Evolutionary conservation across 2,888 invertebrate species (phyloP).

Genomic region (Iphiclides podalirius): DNA sequence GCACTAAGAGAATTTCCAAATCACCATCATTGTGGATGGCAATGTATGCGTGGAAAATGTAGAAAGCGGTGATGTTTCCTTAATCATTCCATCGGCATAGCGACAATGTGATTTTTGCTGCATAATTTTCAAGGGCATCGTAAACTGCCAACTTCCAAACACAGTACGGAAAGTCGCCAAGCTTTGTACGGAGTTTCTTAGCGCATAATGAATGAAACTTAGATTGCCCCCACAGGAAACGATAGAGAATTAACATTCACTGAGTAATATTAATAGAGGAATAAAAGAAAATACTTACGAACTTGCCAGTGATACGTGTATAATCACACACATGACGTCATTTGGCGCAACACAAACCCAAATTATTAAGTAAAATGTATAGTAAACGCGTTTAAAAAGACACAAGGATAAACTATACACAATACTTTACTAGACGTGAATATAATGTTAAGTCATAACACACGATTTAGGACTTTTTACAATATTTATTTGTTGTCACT

Average conservation of each 20-base stretch:
- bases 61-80: conserved; percentile 46
- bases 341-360: conserved; percentile 77
- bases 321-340: conserved; percentile 80
- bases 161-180: conserved; percentile 43
- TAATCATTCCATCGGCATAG: conserved; percentile 48
- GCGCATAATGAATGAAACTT: conserved; percentile 72
- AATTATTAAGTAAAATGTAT: conserved; percentile 76
- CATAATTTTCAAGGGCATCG: conserved; percentile 80
- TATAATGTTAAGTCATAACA: conserved; percentile 68
- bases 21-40: conserved; percentile 37
- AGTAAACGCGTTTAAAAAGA: conserved; percentile 60
- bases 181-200: conserved; percentile 36
- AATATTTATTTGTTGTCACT: conserved; percentile 78
- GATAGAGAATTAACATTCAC: conserved; percentile 44
- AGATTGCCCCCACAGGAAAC: conserved; percentile 45
- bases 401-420: conserved; percentile 65
- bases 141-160: conserved; percentile 35
- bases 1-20: conserved; percentile 22
- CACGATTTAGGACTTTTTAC: conserved; percentile 75
- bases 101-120: conserved; percentile 70
- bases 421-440: conserved; percentile 66
- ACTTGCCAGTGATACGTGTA: conserved; percentile 78
- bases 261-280: conserved; percentile 63
- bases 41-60: conserved; percentile 41
- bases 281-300: conserved; percentile 78